Evolutionary conservation across 2,888 invertebrate genomes (phyloP).

Genomic region (Drosophila macrothrix): DNA sequence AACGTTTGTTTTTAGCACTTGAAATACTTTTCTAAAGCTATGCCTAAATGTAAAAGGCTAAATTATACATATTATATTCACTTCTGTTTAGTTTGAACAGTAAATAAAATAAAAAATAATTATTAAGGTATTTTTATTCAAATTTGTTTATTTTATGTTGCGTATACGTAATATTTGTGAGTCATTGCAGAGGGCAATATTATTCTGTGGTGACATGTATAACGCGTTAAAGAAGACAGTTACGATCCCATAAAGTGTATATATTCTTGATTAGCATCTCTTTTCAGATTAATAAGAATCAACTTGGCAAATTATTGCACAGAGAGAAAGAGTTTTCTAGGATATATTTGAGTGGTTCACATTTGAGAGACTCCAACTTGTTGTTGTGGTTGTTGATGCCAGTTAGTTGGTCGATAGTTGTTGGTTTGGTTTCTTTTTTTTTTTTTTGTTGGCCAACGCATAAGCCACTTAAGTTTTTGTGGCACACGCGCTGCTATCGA

Average conservation of each 20-base stretch:
- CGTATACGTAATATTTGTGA: not conserved
- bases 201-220: too few relatives aligned
- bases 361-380: not conserved
- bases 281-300: not conserved
- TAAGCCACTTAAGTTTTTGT: conserved; percentile 81
- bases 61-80: not conserved
- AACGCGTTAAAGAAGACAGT: not conserved
- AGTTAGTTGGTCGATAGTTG: conserved; percentile 28
- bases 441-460: conserved; percentile 66
- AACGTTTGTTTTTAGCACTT: not conserved
- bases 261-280: not conserved
- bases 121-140: rapidly evolving
- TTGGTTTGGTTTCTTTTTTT: conserved; percentile 17
- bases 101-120: not conserved
- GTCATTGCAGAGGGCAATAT: rapidly evolving
- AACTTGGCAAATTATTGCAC: not conserved
- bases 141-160: not conserved
- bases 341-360: not conserved
- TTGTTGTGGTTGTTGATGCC: conserved; percentile 37
- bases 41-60: not conserved
- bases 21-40: not conserved
- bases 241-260: not conserved
- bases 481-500: conserved; percentile 74
- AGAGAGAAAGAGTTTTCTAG: not conserved
- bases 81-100: not conserved